Conservation (phyloP, 2,888 invertebrate species). For the Tiliacea citrago region DNA sequence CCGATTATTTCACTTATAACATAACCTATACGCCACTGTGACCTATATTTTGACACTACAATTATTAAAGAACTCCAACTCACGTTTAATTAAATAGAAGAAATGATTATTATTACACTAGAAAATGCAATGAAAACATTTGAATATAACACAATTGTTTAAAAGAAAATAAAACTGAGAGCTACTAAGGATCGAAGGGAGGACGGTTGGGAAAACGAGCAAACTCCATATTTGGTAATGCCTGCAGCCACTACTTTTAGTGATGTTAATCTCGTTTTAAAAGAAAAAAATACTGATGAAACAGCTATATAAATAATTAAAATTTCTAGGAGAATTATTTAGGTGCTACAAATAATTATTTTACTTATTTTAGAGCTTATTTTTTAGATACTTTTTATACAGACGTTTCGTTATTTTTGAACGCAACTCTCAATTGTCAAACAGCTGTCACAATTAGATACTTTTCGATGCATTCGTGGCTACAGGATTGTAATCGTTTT, state of each 20-base stretch:
- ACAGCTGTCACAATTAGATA: slow-evolving; percentile 68
- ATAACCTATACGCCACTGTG: slow-evolving; percentile 88
- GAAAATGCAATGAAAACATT: slow-evolving; percentile 88
- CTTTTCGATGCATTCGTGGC: slow-evolving; percentile 68
- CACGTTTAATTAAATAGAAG: slow-evolving; percentile 84
- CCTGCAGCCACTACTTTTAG: slow-evolving; percentile 87
- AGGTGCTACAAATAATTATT: slow-evolving; percentile 50
- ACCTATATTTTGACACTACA: slow-evolving; percentile 89
- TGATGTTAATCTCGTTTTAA: slow-evolving; percentile 75
- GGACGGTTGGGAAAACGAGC: slow-evolving; percentile 92
- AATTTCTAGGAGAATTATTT: slow-evolving; percentile 51
- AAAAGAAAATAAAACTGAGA: slow-evolving; percentile 88
- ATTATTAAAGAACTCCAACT: slow-evolving; percentile 79
- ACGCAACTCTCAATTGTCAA: slow-evolving; percentile 73
- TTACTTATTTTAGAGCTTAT: slow-evolving; percentile 39
- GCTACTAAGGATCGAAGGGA: slow-evolving; percentile 90
- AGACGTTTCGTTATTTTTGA: slow-evolving; percentile 73
- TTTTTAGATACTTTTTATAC: slow-evolving; percentile 61
- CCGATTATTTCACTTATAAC: slow-evolving; percentile 84
- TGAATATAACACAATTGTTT: slow-evolving; percentile 83
- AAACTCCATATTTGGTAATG: slow-evolving; percentile 93
- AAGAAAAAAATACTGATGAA: slow-evolving; percentile 53
- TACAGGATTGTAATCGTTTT: background rate
- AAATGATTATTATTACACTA: slow-evolving; percentile 84
- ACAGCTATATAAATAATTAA: slow-evolving; percentile 15